phyloP scores from a whole-genome alignment of 2,888 invertebrate genomes.

The Saturnia pavonia region DNA sequence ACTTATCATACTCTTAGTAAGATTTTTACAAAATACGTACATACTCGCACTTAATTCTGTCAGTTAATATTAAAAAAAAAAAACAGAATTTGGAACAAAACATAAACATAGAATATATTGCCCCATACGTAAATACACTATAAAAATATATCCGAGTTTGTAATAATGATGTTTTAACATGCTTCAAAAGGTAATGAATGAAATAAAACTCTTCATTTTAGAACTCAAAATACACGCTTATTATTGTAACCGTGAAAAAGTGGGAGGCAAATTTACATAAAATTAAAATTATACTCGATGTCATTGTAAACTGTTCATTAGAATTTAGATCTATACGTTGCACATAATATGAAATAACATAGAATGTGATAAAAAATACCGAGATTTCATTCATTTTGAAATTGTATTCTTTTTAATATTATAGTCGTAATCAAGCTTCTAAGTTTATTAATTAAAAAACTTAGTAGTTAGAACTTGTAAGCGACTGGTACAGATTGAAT shows the following conservation, averaged over 20 bases:
- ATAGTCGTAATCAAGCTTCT: not conserved
- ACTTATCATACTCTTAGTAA: slow-evolving; percentile 40
- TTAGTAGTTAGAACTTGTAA: not conserved
- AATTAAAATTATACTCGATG: not conserved
- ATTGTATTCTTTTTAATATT: no score
- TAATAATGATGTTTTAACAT: not conserved
- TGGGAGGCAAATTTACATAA: not conserved
- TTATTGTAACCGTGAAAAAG: not conserved
- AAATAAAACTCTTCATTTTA: not conserved
- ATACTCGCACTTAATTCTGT: not conserved
- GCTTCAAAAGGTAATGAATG: slow-evolving; percentile 3
- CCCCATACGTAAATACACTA: not conserved
- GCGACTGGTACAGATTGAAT: not conserved
- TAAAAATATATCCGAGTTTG: not conserved
- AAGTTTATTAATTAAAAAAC: not conserved
- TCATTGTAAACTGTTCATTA: not conserved
- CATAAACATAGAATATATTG: not conserved
- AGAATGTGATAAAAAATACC: not conserved
- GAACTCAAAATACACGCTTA: not conserved
- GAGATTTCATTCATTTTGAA: not conserved
- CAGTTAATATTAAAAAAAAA: not conserved
- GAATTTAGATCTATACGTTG: not conserved
- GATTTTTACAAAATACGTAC: not conserved
- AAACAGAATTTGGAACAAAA: not conserved
- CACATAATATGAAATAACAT: not conserved